Evolutionary conservation across 2,888 invertebrate species (phyloP).

Genomic region (Epinotia bilunana): DNA sequence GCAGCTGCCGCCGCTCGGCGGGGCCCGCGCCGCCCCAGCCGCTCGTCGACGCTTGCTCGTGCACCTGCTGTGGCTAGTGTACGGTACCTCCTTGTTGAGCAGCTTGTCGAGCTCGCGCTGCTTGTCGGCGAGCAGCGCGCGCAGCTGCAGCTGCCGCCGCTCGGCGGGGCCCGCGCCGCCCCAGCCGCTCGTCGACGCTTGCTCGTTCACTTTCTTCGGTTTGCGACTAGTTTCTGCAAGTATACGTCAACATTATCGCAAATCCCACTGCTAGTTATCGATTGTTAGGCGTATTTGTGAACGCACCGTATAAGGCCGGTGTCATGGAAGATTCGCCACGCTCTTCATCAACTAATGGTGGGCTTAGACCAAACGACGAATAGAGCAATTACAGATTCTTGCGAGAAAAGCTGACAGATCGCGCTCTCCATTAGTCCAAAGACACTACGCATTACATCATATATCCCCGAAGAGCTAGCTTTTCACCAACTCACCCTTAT

Average conservation of each 20-base stretch:
- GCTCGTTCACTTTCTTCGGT: constrained; percentile 78
- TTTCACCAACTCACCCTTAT: constrained; percentile 66
- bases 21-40: constrained; percentile 52
- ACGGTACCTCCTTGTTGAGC: constrained; percentile 85
- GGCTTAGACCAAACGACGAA: too few relatives aligned
- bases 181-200: constrained; percentile 56
- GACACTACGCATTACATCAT: too few relatives aligned
- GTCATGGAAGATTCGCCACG: too few relatives aligned
- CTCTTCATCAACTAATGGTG: too few relatives aligned
- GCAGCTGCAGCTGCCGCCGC: constrained; percentile 81
- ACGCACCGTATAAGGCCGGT: too few relatives aligned
- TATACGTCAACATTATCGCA: not conserved
- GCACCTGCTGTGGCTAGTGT: not conserved
- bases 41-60: not conserved
- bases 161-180: constrained; percentile 68
- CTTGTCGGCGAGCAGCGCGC: constrained; percentile 86
- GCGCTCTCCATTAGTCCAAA: too few relatives aligned
- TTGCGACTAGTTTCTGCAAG: constrained; percentile 67
- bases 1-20: constrained; percentile 81
- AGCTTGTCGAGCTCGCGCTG: constrained; percentile 87
- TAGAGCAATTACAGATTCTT: too few relatives aligned
- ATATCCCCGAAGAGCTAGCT: not conserved
- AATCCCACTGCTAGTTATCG: too few relatives aligned
- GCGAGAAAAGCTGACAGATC: too few relatives aligned
- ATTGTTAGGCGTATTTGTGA: too few relatives aligned